Base-by-base conservation (phyloP, 2,888 invertebrate genomes). In the Ochropleura plecta region DNA sequence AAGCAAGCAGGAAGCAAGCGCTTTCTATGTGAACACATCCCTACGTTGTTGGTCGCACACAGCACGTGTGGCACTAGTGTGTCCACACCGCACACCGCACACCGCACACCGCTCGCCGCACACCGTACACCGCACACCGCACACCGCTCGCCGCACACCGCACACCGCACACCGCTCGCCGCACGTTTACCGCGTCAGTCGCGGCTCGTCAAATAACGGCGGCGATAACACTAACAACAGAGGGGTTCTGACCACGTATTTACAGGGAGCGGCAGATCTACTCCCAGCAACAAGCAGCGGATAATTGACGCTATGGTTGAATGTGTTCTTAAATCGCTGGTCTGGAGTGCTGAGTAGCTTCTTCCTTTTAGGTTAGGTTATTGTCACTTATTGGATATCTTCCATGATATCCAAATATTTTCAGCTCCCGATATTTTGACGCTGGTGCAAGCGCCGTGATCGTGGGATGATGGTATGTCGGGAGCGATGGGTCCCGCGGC, bases 401-500 rank as follows among this genome's bases (percentile, higher is more conserved):
- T 30, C 30, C 30, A 3, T 30, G 30, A 30, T 30, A 2, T 30
- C 30, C 30, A 30, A 30, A 30, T 30, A 30, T 30, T 30, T 30
- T 30, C 30, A 30, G 30, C 30, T 2, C 30, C 30, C 30, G 30
- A 30, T 30, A 30, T 2, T 30, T 30, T 30, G 30, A 30, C 30
- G 30, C 30, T 30, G 30, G 30, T 30, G 30, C 30, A 30, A 30
- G 30, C 30, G 30, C 30, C 30, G 3, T 30, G 30, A 2, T 30
- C 30, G 1, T 3, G 30, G 30, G 30, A 30, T 30, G 30, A 30
- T 30, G 30, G 30, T 30, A 3, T 30, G 30, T 30, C 30, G 30
- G 63, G 49, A 46, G 76, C 14, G 51, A 64, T 16, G 49, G 46
- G 51, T 59, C 76, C 64, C 57, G 57, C 77, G 51, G 48, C 63